Percentiles rank a stretch among this genome's conserved stretches.
phyloP scores from a whole-genome alignment of 64 coral and sea anemone species.

The Exaiptasia diaphana region DNA sequence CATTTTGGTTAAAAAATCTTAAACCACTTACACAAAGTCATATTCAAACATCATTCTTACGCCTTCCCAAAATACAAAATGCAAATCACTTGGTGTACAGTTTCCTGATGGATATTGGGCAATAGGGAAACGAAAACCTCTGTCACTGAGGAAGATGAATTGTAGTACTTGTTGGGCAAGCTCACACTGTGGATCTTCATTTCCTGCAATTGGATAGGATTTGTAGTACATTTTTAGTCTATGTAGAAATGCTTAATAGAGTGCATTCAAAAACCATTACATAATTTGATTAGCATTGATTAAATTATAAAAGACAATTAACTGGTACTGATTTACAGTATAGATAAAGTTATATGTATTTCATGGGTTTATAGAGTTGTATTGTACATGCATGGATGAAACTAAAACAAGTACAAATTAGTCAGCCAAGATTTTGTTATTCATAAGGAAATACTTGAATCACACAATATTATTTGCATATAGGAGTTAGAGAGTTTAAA shows the following conservation, averaged over 20 bases:
- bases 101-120: neutral
- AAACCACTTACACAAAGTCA: slow-evolving; percentile 22
- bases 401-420: too few relatives aligned
- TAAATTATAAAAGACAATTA: neutral
- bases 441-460: too few relatives aligned
- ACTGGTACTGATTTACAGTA: too few relatives aligned
- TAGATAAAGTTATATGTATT: too few relatives aligned
- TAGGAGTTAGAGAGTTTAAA: too few relatives aligned
- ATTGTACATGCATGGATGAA: too few relatives aligned
- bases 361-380: too few relatives aligned
- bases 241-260: neutral
- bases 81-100: slow-evolving; percentile 13
- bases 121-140: slow-evolving; percentile 47
- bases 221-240: neutral
- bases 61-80: slow-evolving; percentile 17
- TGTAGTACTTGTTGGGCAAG: slow-evolving; percentile 37
- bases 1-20: too few relatives aligned
- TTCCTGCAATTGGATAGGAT: neutral
- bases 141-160: slow-evolving; percentile 25
- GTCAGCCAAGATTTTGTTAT: too few relatives aligned
- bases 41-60: slow-evolving; percentile 2
- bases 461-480: too few relatives aligned
- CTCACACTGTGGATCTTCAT: neutral
- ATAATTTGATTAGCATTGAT: neutral
- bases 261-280: neutral